Percentiles rank a stretch among this genome's conserved stretches.
Evolutionary conservation across 2,888 invertebrate genomes (phyloP).

Genomic region (Anticlea derivata): DNA sequence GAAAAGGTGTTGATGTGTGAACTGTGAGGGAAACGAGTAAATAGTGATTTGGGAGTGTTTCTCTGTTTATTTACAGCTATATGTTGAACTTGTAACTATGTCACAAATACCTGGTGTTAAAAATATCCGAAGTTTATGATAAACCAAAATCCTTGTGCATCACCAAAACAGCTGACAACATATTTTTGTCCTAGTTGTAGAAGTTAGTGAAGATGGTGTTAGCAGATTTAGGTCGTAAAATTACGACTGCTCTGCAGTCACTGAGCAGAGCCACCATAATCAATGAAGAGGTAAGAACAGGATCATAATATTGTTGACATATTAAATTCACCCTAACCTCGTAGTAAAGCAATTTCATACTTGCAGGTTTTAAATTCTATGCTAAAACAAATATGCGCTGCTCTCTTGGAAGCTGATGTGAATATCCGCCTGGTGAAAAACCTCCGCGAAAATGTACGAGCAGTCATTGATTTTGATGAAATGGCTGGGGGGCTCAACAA

Average conservation of each 20-base stretch:
- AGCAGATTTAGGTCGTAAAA: constrained; percentile 99
- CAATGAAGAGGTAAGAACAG: constrained; percentile 93
- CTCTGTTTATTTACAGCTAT: neutral
- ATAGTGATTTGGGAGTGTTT: constrained; percentile 13
- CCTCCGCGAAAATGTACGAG: constrained; percentile 97
- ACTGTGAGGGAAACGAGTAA: constrained; percentile 14
- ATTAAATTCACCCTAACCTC: neutral
- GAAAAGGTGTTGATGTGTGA: constrained; percentile 6
- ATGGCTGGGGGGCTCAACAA: constrained; percentile 99
- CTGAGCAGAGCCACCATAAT: constrained; percentile 99
- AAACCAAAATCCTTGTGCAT: constrained; percentile 26
- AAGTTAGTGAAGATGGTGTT: constrained; percentile 93
- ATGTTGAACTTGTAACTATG: constrained; percentile 40
- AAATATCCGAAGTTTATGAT: constrained; percentile 19
- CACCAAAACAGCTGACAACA: constrained; percentile 49
- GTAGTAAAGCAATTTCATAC: neutral
- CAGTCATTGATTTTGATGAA: constrained; percentile 99
- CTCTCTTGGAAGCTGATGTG: constrained; percentile 98
- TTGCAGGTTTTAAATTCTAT: constrained; percentile 97
- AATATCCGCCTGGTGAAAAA: constrained; percentile 98
- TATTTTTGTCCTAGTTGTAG: constrained; percentile 33
- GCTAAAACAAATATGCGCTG: constrained; percentile 99
- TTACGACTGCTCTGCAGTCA: constrained; percentile 98
- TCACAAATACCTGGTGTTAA: constrained; percentile 35
- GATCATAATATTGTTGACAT: neutral